Conservation (phyloP, 2,888 invertebrate species). For the Pyralis farinalis region DNA sequence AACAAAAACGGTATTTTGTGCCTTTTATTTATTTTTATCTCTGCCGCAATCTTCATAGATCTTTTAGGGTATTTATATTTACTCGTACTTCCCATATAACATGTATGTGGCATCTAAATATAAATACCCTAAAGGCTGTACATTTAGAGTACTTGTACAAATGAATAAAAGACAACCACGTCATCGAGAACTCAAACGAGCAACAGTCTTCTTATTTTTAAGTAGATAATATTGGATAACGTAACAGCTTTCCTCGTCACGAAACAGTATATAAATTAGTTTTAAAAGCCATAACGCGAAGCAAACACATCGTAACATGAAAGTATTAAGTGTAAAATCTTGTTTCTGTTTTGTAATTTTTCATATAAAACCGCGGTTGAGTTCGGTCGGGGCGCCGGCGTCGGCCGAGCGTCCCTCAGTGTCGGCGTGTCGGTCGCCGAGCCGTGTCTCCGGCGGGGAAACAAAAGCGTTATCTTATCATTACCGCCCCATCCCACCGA, state of each 20-base stretch:
- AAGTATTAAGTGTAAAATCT: constrained; percentile 48
- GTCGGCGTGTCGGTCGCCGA: constrained; percentile 23
- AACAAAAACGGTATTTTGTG: too few relatives aligned
- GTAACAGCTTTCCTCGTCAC: constrained; percentile 9
- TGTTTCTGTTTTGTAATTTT: constrained; percentile 51
- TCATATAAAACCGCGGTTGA: constrained; percentile 30
- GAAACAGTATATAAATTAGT: constrained; percentile 7
- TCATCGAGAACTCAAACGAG: background rate
- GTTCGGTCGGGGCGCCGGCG: background rate
- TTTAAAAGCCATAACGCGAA: constrained; percentile 7
- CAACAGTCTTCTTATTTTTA: constrained; percentile 2
- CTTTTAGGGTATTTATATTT: too few relatives aligned
- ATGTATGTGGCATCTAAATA: too few relatives aligned
- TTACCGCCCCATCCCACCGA: constrained; percentile 62
- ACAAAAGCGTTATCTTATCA: constrained; percentile 74
- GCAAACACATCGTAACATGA: constrained; percentile 13
- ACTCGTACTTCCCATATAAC: too few relatives aligned
- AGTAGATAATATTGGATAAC: constrained; percentile 8
- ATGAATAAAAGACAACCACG: too few relatives aligned
- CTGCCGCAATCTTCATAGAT: too few relatives aligned
- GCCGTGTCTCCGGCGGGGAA: constrained; percentile 60
- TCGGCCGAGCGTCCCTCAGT: too few relatives aligned
- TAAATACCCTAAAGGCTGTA: too few relatives aligned
- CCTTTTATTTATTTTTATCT: too few relatives aligned
- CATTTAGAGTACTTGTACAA: too few relatives aligned